Percentiles rank a stretch among this genome's conserved stretches.
Evolutionary conservation across 2,797 vertebrate genomes (phyloP).

Genomic region (Microcaecilia unicolor): DNA sequence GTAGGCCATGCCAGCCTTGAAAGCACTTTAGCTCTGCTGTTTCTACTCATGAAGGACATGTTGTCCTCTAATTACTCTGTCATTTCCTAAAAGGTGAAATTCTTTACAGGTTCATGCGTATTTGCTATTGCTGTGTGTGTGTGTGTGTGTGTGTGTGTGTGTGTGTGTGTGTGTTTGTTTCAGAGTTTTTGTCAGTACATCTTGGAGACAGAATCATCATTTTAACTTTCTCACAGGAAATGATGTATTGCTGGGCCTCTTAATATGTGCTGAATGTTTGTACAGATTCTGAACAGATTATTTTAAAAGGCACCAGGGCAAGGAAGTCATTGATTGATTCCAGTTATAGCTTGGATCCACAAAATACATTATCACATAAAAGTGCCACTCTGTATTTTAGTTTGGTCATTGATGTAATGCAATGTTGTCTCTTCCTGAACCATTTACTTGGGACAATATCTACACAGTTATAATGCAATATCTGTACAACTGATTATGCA

Average conservation of each 20-base stretch:
- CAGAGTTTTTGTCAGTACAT: constrained; percentile 29
- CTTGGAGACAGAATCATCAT: constrained; percentile 30
- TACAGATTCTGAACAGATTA: constrained; percentile 14
- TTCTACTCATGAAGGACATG: constrained; percentile 55
- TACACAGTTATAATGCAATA: no score
- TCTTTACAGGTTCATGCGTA: constrained; percentile 42
- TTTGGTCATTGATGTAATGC: constrained; percentile 1
- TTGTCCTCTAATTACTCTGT: constrained; percentile 65
- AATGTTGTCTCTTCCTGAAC: constrained; percentile 8
- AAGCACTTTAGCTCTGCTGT: constrained; percentile 53
- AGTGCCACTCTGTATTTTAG: constrained; percentile 12
- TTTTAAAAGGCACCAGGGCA: constrained; percentile 1
- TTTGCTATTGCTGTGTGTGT: constrained; percentile 13
- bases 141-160: constrained; percentile 27
- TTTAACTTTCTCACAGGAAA: constrained; percentile 26
- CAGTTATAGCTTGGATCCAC: constrained; percentile 16
- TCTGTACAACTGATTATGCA: constrained; percentile 22
- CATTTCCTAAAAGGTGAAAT: constrained; percentile 59
- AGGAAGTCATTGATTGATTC: constrained; percentile 22
- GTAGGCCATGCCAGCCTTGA: constrained; percentile 52
- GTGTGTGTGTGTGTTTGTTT: constrained; percentile 10
- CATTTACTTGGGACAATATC: constrained; percentile 25
- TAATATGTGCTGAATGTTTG: constrained; percentile 34
- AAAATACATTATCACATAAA: constrained; percentile 14
- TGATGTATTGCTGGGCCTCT: constrained; percentile 31